A percentile compares a stretch with the other conserved stretches of the same genome.
Conservation (phyloP, 2,113 vertebrate genomes). For the Tachuris rubrigastra region DNA sequence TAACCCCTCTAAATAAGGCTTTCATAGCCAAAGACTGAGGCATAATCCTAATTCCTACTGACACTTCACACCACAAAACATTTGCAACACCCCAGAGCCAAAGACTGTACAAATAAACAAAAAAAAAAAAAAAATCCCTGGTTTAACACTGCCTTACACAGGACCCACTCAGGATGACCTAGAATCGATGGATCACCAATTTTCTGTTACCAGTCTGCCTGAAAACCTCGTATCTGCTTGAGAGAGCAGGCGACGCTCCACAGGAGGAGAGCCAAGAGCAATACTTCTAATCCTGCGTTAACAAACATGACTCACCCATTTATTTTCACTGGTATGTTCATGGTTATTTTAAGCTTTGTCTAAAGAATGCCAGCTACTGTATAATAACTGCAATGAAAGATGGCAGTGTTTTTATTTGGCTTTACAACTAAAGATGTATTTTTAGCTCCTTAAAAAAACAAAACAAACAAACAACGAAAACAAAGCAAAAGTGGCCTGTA, state of each 20-base stretch:
- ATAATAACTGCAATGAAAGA: slow-evolving; percentile 39
- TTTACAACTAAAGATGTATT: slow-evolving; percentile 47
- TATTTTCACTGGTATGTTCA: slow-evolving; percentile 61
- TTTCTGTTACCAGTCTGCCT: background rate
- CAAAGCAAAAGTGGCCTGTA: background rate
- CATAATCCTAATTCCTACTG: background rate
- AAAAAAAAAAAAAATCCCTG: background rate
- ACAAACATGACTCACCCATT: slow-evolving; percentile 57
- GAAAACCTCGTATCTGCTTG: background rate
- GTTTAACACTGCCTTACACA: background rate
- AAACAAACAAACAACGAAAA: background rate
- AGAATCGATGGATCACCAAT: background rate
- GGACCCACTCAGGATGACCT: background rate
- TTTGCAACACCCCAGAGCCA: fast-evolving
- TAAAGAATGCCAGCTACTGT: slow-evolving; percentile 61
- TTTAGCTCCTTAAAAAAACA: background rate
- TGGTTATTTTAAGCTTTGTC: slow-evolving; percentile 67
- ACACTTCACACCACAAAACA: background rate
- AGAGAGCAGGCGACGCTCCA: background rate
- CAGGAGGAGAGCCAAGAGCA: slow-evolving; percentile 30
- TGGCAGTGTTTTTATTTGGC: slow-evolving; percentile 54
- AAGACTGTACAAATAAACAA: background rate
- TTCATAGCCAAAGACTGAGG: background rate
- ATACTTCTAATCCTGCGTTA: background rate
- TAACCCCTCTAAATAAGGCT: background rate